phyloP scores from a whole-genome alignment of 1,140 invertebrate species.

The Fopius arisanus region DNA sequence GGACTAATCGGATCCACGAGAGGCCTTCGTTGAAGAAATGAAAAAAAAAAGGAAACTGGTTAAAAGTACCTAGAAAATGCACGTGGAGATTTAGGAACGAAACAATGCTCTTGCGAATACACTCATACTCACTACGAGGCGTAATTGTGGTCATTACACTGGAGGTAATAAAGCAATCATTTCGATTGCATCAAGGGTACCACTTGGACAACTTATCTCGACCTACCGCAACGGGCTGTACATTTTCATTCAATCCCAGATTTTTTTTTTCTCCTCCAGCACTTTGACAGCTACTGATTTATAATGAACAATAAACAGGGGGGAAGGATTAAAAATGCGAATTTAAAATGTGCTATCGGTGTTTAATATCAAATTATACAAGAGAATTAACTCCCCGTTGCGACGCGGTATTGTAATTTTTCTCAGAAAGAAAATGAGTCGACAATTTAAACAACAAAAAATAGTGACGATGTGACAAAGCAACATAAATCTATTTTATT shows the following conservation, averaged over 20 bases:
- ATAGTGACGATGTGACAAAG: too few species aligned
- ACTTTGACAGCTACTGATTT: not conserved
- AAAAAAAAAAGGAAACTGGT: not conserved
- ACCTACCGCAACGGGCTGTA: slow-evolving; percentile 48
- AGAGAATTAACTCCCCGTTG: too few species aligned
- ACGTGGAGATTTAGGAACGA: not conserved
- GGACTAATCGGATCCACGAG: not conserved
- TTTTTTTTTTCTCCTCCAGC: not conserved
- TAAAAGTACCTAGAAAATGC: slow-evolving; percentile 3
- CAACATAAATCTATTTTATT: too few species aligned
- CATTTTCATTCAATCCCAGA: not conserved
- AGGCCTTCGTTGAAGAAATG: not conserved
- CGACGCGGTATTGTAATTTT: too few species aligned
- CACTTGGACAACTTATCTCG: slow-evolving; percentile 33
- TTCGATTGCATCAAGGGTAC: slow-evolving; percentile 36
- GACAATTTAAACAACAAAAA: too few species aligned
- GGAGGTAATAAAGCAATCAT: slow-evolving; percentile 39
- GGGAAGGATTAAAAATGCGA: too few species aligned
- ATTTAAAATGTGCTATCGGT: too few species aligned
- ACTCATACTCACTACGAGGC: not conserved
- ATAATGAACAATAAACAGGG: not conserved
- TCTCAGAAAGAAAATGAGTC: too few species aligned
- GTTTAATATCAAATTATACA: too few species aligned
- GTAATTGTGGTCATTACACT: slow-evolving; percentile 27
- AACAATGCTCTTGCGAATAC: not conserved